Evolutionary conservation across 1,140 invertebrate genomes (phyloP), one percentile per base, ranked within the genome.

Genomic region (Zaprionus gabonicus): DNA sequence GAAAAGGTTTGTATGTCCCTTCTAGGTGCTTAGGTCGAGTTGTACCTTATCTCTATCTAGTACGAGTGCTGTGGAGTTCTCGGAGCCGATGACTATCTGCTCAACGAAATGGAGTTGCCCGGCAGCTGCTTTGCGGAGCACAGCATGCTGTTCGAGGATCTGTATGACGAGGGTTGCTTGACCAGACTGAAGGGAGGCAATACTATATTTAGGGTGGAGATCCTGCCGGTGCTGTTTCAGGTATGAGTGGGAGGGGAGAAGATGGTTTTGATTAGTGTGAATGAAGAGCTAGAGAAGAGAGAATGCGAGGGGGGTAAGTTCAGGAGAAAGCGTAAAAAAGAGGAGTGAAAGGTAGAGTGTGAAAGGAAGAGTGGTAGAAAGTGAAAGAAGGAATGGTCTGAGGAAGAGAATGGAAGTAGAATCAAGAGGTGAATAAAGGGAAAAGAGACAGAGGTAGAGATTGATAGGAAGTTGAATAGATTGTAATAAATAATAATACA

Each of bases 1-100:
- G 5, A 6, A 0, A 41, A n/a, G 15, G 81, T 83, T 12, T 15
- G 49, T 49, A 4, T 2, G 46, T 4, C 1, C 4, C 4, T 49
- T 10, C 2, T 10, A 10, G 9, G 9, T 10, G 31, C 9, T 3
- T 2, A 34, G 9, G 9, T 34, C 31, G 9, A 34, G 31, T 34
- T 34, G 0, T 10, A 34, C 31, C 9, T 34, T 34, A 15, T 28
- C 15, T 20, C n/a, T 46, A 10, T 63, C 0, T 6, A 85, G 82
- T 68, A 34, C 3, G n/a, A 41, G 2, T 86, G 83, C 49, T 87
- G 83, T 31, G 83, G 83, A 1, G 49, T 68, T 0, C 20, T 71
- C 4, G 77, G 83, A 3, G 70, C 83, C 2, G 53, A 57, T 7
- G 83, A 86, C 23, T 87, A 86, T 63, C 1, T 23, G 10, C 28